phyloP scores from a whole-genome alignment of 2,113 vertebrate genomes.

The Picathartes gymnocephalus region DNA sequence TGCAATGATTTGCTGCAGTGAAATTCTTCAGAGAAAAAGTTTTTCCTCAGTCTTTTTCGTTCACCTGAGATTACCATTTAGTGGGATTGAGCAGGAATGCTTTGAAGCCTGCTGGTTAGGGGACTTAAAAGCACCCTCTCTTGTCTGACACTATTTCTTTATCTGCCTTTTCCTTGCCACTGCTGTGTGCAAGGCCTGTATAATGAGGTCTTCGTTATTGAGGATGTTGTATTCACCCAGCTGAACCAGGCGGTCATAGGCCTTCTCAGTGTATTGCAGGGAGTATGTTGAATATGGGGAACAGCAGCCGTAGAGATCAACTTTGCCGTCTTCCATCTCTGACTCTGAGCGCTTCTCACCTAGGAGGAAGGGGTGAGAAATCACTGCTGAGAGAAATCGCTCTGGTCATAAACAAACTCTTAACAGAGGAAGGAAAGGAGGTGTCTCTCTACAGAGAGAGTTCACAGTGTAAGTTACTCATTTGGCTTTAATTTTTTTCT shows the following conservation, averaged over 20 bases:
- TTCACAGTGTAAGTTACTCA: neutral
- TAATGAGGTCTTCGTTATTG: constrained; percentile 62
- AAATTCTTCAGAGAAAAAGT: constrained; percentile 13
- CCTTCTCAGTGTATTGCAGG: constrained; percentile 65
- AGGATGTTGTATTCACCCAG: constrained; percentile 75
- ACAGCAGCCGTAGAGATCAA: constrained; percentile 63
- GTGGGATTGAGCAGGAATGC: neutral
- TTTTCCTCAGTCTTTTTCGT: neutral
- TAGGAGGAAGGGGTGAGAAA: neutral
- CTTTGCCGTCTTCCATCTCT: constrained; percentile 71
- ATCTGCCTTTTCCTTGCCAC: constrained; percentile 45
- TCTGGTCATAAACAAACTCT: neutral
- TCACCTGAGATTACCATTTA: neutral
- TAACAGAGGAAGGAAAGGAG: neutral
- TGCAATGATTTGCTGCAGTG: neutral
- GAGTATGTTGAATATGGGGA: constrained; percentile 70
- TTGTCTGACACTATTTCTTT: neutral
- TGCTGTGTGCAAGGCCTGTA: constrained; percentile 50
- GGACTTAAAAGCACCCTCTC: neutral
- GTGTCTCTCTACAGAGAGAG: neutral
- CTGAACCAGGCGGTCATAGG: constrained; percentile 61
- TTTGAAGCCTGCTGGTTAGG: neutral
- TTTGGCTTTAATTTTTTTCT: neutral
- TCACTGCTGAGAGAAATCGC: neutral
- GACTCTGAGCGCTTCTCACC: constrained; percentile 69